Base-by-base conservation (phyloP, 35 echinoderm and acorn worm species). In the Lytechinus pictus region DNA sequence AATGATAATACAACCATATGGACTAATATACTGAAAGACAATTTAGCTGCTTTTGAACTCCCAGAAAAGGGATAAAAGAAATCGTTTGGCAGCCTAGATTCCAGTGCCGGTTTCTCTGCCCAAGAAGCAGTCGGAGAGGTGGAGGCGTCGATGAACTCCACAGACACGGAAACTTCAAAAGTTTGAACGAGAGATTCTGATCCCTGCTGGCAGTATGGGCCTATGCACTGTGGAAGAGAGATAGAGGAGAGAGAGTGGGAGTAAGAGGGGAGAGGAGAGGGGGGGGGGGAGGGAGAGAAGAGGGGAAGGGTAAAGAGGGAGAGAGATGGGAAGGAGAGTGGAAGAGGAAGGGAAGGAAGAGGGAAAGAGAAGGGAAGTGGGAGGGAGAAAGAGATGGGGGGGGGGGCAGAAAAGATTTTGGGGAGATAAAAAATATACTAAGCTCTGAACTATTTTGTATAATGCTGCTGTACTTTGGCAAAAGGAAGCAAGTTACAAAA, bases 41-140 rank as follows among this genome's bases (percentile, higher is more conserved):
- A 8, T 90, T 90, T 54, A 5, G 9, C 13, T 24, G 54, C 92
- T 93, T 54, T 57, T 28, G 92, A 54, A 55, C 9, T 57, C n/a
- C 92, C 79, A 11, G 95, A 86, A 33, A 99, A 98, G 27, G 98
- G 98, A 95, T 99, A 99, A 91, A 99, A 98, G 97, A 99, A 99
- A 92, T 99, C 98, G 71, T 99, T 97, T 16, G 98, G 97, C 53
- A 99, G 92, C 54, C 96, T 97, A 87, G 96, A 94, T 33, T 98
- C 87, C 54, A 96, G 97, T 9, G 95, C 87, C 29, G 98, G 98
- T 87, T 91, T 94, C 53, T 97, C 98, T 0, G 98, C 98, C 52
- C 96, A 61, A 14, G 97, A 95, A 27, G 95, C 94, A n/a, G 71
- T 86, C 51, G 98, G 98, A 27, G 95, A 54, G 14, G 91, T 94